Percentiles rank a stretch among this genome's conserved stretches.
Evolutionary conservation across 2,113 vertebrate genomes (phyloP).

Genomic region (Elephantulus edwardii): DNA sequence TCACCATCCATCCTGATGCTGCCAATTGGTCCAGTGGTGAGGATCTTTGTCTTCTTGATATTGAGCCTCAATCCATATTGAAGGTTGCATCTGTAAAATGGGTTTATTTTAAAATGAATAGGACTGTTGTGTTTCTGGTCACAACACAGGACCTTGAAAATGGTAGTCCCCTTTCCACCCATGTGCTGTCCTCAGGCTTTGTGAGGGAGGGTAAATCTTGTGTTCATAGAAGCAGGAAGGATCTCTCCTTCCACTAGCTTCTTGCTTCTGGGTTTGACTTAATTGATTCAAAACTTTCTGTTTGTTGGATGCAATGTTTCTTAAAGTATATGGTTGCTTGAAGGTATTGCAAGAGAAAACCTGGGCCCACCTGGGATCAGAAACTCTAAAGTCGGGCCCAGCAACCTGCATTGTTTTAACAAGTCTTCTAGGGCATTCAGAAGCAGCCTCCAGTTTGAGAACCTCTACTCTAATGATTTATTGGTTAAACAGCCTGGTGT

Average conservation of each 20-base stretch:
- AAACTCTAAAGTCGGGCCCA: background rate
- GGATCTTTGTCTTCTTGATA: too few species aligned
- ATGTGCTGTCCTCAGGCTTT: accelerated
- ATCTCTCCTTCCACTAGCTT: too few species aligned
- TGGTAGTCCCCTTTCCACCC: background rate
- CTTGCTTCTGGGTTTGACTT: background rate
- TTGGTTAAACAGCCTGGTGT: too few species aligned
- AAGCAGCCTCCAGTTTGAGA: background rate
- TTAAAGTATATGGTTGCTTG: background rate
- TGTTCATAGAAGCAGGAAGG: accelerated
- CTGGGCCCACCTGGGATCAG: background rate
- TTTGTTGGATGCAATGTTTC: background rate
- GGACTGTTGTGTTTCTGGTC: background rate
- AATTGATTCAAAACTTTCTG: background rate
- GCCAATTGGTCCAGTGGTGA: too few species aligned
- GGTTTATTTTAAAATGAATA: background rate
- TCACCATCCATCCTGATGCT: too few species aligned
- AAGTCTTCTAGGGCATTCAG: background rate
- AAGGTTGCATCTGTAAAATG: too few species aligned
- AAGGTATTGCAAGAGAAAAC: too few species aligned
- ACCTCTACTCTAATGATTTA: accelerated
- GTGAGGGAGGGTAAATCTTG: background rate
- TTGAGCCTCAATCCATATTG: too few species aligned
- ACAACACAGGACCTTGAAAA: accelerated
- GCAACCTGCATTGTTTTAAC: background rate